These are phyloP conservation scores for Rhyacichthys aspro DNA, from an alignment of 2,797 vertebrate species.

Conservation along the genomic window DNA sequence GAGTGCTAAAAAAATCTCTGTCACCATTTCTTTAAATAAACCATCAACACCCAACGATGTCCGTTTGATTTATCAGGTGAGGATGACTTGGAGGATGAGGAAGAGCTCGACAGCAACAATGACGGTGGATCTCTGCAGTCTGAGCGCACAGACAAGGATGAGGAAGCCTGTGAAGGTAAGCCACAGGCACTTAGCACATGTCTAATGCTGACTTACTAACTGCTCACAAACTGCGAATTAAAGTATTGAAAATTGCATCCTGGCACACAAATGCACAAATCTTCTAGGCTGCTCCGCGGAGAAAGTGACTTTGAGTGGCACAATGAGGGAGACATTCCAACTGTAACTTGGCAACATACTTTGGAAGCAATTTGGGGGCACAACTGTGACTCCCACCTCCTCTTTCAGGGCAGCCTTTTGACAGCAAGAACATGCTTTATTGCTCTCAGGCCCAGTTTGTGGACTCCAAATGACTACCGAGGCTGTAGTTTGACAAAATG, in stretches of 20 bases:
- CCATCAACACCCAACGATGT: neutral
- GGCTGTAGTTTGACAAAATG: conserved; percentile 43
- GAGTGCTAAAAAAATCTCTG: conserved; percentile 54
- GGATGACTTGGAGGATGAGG: conserved; percentile 84
- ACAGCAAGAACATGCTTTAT: conserved; percentile 88
- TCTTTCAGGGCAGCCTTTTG: conserved; percentile 52
- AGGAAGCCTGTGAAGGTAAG: conserved; percentile 84
- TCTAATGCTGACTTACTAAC: conserved; percentile 20
- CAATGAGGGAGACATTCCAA: conserved; percentile 71
- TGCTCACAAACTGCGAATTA: conserved; percentile 31
- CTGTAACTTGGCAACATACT: conserved; percentile 81
- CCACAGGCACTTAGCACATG: conserved; percentile 23
- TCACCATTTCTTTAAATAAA: neutral
- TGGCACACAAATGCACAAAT: conserved; percentile 44
- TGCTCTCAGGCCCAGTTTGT: conserved; percentile 87
- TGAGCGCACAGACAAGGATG: conserved; percentile 90
- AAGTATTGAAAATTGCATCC: conserved; percentile 30
- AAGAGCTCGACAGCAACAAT: conserved; percentile 81
- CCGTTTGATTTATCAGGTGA: conserved; percentile 68
- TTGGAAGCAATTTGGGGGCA: conserved; percentile 75
- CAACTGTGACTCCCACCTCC: conserved; percentile 58
- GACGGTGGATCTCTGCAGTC: conserved; percentile 87
- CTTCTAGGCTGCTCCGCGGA: conserved; percentile 25
- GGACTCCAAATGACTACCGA: conserved; percentile 63
- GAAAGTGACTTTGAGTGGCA: conserved; percentile 67